Evolutionary conservation across 1,140 invertebrate genomes (phyloP).

Genomic region (Ooceraea biroi): DNA sequence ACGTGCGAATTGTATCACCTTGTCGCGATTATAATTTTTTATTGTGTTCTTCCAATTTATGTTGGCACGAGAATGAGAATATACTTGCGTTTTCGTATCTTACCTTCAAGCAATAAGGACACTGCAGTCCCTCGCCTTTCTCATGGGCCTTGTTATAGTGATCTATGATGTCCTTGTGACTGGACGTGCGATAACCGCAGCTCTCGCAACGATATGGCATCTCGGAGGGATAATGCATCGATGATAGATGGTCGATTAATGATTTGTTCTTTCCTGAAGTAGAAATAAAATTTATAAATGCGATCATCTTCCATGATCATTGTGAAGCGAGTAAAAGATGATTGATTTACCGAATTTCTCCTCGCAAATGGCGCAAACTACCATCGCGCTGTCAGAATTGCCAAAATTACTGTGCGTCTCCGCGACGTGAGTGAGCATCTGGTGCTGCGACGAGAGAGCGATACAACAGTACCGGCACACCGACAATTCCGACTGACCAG

Average conservation of each 20-base stretch:
- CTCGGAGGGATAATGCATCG: conserved; percentile 91
- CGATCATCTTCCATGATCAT: neutral
- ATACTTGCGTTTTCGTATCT: conserved; percentile 29
- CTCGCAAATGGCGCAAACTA: conserved; percentile 91
- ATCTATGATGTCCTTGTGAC: conserved; percentile 90
- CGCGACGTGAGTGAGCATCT: conserved; percentile 81
- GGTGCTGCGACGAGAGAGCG: conserved; percentile 83
- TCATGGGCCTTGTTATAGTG: conserved; percentile 91
- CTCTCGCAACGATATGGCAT: conserved; percentile 92
- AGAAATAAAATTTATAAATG: conserved; percentile 18
- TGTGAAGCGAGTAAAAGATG: neutral
- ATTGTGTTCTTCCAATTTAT: conserved; percentile 28
- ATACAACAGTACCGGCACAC: conserved; percentile 85
- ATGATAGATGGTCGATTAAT: conserved; percentile 91
- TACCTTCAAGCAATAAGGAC: conserved; percentile 91
- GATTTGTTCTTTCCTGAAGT: conserved; percentile 80
- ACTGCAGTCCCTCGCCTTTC: conserved; percentile 88
- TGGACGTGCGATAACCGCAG: conserved; percentile 91
- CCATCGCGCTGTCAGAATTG: conserved; percentile 81
- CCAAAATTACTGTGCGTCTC: conserved; percentile 84
- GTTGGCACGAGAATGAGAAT: neutral
- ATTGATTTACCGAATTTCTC: conserved; percentile 84
- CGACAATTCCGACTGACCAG: conserved; percentile 80
- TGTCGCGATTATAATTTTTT: neutral
- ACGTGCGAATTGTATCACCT: conserved; percentile 79